Evolutionary conservation across 2,888 invertebrate species (phyloP), one percentile per base, ranked within the genome.

Genomic region (Andrena haemorrhoa): DNA sequence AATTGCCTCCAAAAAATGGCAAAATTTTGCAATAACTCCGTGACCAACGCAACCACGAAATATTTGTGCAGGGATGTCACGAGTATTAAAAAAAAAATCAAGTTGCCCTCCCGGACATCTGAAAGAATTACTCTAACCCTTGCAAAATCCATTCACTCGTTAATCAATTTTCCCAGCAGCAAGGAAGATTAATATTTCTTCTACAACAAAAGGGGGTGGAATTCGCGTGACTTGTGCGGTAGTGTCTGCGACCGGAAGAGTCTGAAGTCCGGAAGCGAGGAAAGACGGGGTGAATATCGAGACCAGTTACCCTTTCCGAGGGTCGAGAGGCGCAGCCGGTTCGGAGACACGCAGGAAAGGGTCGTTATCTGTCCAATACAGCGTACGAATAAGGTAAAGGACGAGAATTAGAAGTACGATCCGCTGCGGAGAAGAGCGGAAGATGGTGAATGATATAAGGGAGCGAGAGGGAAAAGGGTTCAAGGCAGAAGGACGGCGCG

Each of bases 291-390:
- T 71, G 77, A 78, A 76, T 71, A 78, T 82, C 68, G 75, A 65
- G 75, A 84, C 66, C 56, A 31, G 71, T 65, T 77, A 70, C 33
- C 41, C 35, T 23, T 4, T 23, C 12, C 60, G 10, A 58, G 26
- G 51, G 49, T 53, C 8, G 49, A n/a, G 20, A 12, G 41, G 64
- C 35, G 33, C 29, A 75, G 16, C 53, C 35, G 56, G 58, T 23
- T 61, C 23, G 70, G 12, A 20, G 71, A 56, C 72, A 60, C 69
- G 64, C 65, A 63, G 64, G 69, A 70, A 64, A 61, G 58, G 75
- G 49, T 87, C 66, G 75, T 68, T 80, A 85, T 79, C 81, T 73
- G 68, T 79, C 75, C 77, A 76, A 84, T 86, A 78, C 31, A 75
- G 63, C 68, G 78, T 74, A 75, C 66, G 71, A 76, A 77, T 65